Evolutionary conservation across 2,113 vertebrate genomes (phyloP), one percentile per base, ranked within the genome.

Genomic region (Atherinomorus stipes): DNA sequence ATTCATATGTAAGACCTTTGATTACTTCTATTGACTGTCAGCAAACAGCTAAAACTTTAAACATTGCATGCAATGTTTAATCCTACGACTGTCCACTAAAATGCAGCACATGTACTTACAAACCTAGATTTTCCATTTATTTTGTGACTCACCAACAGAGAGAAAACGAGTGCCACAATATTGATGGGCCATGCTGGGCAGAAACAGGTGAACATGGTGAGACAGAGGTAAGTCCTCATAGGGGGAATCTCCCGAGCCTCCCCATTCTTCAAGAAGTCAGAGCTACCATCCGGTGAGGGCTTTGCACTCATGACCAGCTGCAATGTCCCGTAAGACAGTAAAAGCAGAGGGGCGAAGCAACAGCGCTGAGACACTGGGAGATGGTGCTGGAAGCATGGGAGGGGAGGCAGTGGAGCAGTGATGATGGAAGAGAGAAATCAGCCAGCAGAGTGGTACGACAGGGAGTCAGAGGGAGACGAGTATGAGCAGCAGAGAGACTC

Each of bases 111-210:
- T 47, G 11, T 18, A 19, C 61, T n/a, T 34, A 63, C 58, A 67
- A 47, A 7, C 1, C 25, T 13, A 60, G 21, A 45, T 22, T 18
- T 60, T 16, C 13, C 53, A 47, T 7, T 10, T 13, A 21, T 9
- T 1, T 18, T 31, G 28, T 28, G 54, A 93, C 96, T 95, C 84
- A 97, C 95, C 95, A 96, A 91, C 74, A 97, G 76, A 49, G 95
- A 95, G 78, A 95, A 96, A 60, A 95, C 93, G 82, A 97, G 93
- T 16, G 93, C 95, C 79, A 96, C 94, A 49, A 96, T 96, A 79
- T 96, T 97, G 88, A 97, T 28, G 80, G 95, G 95, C 91, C 95
- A 95, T 10, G 94, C 94, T 1, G 95, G 95, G 68, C 95, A 96
- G 82, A 96, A 96, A 54, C 96, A 96, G 45, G 96, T 64, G 86